phyloP scores from a whole-genome alignment of 1,140 invertebrate species.

The Linepithema humile region DNA sequence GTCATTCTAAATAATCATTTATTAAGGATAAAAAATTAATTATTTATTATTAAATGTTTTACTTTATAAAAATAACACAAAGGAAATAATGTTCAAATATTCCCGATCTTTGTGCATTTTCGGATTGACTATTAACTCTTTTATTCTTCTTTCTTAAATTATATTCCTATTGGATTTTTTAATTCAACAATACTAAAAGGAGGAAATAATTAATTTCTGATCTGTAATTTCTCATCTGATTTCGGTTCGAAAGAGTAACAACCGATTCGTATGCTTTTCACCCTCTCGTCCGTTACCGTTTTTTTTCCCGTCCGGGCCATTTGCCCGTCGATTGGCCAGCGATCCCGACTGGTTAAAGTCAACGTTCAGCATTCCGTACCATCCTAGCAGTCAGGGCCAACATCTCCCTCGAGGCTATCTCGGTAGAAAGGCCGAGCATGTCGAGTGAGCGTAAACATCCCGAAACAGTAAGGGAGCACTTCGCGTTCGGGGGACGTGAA shows the following conservation, averaged over 20 bases:
- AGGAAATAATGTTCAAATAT: background rate
- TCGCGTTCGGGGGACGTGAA: background rate
- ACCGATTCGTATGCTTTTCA: background rate
- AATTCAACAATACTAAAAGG: background rate
- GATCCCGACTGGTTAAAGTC: conserved; percentile 51
- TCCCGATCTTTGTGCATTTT: background rate
- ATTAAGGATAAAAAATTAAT: background rate
- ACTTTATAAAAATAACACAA: background rate
- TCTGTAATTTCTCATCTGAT: background rate
- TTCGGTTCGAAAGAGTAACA: background rate
- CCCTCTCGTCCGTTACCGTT: background rate
- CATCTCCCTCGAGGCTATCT: conserved; percentile 32
- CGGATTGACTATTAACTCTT: background rate
- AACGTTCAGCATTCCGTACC: conserved; percentile 32
- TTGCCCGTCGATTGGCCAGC: conserved; percentile 46
- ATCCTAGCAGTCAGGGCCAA: conserved; percentile 34
- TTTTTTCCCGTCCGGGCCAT: background rate
- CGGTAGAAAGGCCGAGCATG: background rate
- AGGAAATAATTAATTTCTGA: background rate
- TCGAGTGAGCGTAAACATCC: conserved; percentile 16
- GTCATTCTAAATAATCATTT: background rate
- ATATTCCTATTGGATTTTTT: background rate
- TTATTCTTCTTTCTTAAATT: background rate
- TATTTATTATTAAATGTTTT: background rate
- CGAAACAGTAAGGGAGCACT: background rate